Evolutionary conservation across 1,140 invertebrate species (phyloP), one percentile per base, ranked within the genome.

Genomic region (Calephelis virginiensis): DNA sequence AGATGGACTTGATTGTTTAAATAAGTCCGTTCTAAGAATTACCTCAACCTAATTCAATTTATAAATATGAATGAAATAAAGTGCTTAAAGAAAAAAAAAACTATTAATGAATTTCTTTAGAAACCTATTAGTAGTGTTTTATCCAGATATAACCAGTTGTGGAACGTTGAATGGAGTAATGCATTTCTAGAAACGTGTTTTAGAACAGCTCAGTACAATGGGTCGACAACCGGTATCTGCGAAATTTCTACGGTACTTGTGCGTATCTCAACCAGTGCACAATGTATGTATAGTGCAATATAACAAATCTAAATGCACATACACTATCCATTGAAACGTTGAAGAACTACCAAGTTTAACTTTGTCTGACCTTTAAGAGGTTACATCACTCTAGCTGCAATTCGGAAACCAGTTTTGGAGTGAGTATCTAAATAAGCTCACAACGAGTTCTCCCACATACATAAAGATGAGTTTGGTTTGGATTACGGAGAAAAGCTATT

Each of bases 111-210:
- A 5, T 43, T 45, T 43, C 13, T 12, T 0, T 5, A 59, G 7
- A 59, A n/a, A 38, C 38, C n/a, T 59, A 12, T 28, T 59, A 8
- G 56, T 59, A 40, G 28, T 59, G 37, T 59, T 59, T 12, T 6
- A 59, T 38, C 7, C 40, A 43, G 40, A 43, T 8, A 38, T 12
- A 56, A 17, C 49, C 53, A 28, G 50, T 50, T 53, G 7, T 50
- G 38, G 63, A 64, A 50, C 43, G 37, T 38, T 56, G 37, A 40
- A 65, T 46, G 53, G 28, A 53, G 45, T 47, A 67, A 68, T 78
- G 74, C 78, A 80, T 82, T 81, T 77, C 74, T 78, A 75, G 74
- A 70, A 82, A 82, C 82, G 66, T 67, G 71, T 72, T 84, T 80
- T 73, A 76, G 74, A 70, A 74, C 71, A 73, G 73, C 72, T 56